A percentile compares a stretch with the other conserved stretches of the same genome.
phyloP scores from a whole-genome alignment of 2,113 vertebrate species.

The Rhinichthys klamathensis region DNA sequence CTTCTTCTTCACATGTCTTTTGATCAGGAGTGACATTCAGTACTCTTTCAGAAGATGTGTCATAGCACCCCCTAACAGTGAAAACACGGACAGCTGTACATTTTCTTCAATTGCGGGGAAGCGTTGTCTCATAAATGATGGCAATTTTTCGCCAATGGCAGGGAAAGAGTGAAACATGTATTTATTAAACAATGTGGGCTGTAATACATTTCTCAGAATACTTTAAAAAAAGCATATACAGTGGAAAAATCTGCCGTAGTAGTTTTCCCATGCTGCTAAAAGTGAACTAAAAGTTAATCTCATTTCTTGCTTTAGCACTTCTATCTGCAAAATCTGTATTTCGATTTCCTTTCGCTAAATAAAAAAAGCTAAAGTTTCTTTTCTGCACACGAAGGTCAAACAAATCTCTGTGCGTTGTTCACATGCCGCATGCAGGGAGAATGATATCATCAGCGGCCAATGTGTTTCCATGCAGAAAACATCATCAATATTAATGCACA shows the following conservation, averaged over 20 bases:
- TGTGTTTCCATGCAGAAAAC: constrained; percentile 1
- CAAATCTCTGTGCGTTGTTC: not conserved
- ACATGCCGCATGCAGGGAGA: not conserved
- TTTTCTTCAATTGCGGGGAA: too few species aligned
- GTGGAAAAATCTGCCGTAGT: not conserved
- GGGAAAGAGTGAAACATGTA: too few species aligned
- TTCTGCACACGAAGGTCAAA: constrained; percentile 9
- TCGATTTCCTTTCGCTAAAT: not conserved
- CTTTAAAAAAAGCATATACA: not conserved
- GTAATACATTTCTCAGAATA: not conserved
- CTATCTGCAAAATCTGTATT: not conserved
- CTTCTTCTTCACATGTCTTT: too few species aligned
- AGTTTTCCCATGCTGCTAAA: not conserved
- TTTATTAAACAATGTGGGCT: not conserved
- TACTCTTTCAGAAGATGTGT: too few species aligned
- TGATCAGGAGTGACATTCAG: too few species aligned
- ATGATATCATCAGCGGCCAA: constrained; percentile 25
- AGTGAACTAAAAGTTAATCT: not conserved
- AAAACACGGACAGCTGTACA: too few species aligned
- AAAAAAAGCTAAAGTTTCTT: not conserved
- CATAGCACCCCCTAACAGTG: too few species aligned
- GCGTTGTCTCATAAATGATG: too few species aligned
- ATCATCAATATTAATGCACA: constrained; percentile 24
- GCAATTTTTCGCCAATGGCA: too few species aligned
- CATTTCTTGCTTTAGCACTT: not conserved